phyloP scores from a whole-genome alignment of 2,888 invertebrate species.

The Rutpela maculata region DNA sequence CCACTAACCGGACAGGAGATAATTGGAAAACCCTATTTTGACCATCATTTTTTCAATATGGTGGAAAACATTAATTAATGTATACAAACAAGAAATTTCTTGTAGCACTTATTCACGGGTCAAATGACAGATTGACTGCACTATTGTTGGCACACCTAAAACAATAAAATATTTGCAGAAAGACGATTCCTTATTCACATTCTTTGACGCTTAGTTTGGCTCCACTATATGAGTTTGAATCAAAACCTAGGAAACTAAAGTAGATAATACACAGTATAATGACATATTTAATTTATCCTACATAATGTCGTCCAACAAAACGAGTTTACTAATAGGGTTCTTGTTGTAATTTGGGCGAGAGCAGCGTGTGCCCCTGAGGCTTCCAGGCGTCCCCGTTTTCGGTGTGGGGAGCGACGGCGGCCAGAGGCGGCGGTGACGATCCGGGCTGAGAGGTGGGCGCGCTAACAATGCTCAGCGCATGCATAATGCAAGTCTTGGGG shows the following conservation, averaged over 20 bases:
- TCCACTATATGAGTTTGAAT: slow-evolving; percentile 21
- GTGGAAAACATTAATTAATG: too few relatives aligned
- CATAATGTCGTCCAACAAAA: slow-evolving; percentile 46
- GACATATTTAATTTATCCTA: slow-evolving; percentile 58
- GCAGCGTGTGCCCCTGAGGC: slow-evolving; percentile 68
- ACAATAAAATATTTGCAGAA: too few relatives aligned
- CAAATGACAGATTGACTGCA: too few relatives aligned
- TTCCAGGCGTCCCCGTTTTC: slow-evolving; percentile 70
- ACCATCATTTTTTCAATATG: too few relatives aligned
- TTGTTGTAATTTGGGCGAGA: slow-evolving; percentile 69
- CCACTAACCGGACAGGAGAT: too few relatives aligned
- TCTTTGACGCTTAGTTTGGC: too few relatives aligned
- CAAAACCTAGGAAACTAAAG: slow-evolving; percentile 24
- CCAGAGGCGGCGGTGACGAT: slow-evolving; percentile 69
- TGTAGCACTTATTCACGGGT: too few relatives aligned
- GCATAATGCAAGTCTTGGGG: slow-evolving; percentile 76
- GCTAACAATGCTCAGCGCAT: slow-evolving; percentile 77
- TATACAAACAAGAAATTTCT: too few relatives aligned
- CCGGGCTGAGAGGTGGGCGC: slow-evolving; percentile 68
- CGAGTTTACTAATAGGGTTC: slow-evolving; percentile 68
- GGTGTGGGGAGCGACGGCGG: slow-evolving; percentile 70
- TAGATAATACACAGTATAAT: slow-evolving; percentile 24
- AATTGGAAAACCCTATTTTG: too few relatives aligned
- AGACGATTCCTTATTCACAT: too few relatives aligned
- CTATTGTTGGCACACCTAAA: too few relatives aligned